Base-by-base conservation (phyloP, 2,888 invertebrate genomes). In the Bembecia ichneumoniformis region DNA sequence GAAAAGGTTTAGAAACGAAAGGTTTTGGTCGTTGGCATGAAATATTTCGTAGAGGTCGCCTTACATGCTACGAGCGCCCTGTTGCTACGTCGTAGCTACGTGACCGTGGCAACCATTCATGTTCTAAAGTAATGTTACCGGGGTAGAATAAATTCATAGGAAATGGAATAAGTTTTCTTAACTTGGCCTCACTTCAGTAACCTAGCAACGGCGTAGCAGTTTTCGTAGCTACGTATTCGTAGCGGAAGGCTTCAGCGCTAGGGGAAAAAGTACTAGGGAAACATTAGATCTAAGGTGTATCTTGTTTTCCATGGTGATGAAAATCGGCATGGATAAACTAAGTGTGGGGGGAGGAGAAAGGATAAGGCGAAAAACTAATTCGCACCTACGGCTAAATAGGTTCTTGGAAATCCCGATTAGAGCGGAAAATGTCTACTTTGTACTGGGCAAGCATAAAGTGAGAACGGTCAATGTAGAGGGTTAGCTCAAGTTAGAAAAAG, bases 331-430 rank as follows among this genome's bases (percentile, higher is more conserved):
- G 63, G 58, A 59, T 61, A 61, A n/a, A 55, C 52, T 53, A 47
- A 50, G 50, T 49, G 54, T 53, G 54, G 54, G 55, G 52, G 55
- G 51, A 49, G 54, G 52, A 47, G 49, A 48, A 53, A 56, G 69
- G 70, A 76, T 73, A 73, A 75, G 28, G 58, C 62, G 69, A 68
- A 68, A 73, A 76, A 77, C 80, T 79, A 81, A 82, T 74, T 74
- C 72, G 59, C 64, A 64, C 64, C 71, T 72, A 70, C 62, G 58
- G 68, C 62, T 71, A 77, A n/a, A 74, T 74, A 77, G 77, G 71
- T 74, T 74, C 72, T 76, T 75, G 82, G 64, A 82, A 83, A 84
- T 78, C 82, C 82, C 82, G 86, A 87, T 87, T 86, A 87, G 83
- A 87, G 84, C 84, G 84, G 84, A 87, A 86, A 87, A 87, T 83